phyloP scores from a whole-genome alignment of 2,113 vertebrate species.

The Geococcyx californianus region DNA sequence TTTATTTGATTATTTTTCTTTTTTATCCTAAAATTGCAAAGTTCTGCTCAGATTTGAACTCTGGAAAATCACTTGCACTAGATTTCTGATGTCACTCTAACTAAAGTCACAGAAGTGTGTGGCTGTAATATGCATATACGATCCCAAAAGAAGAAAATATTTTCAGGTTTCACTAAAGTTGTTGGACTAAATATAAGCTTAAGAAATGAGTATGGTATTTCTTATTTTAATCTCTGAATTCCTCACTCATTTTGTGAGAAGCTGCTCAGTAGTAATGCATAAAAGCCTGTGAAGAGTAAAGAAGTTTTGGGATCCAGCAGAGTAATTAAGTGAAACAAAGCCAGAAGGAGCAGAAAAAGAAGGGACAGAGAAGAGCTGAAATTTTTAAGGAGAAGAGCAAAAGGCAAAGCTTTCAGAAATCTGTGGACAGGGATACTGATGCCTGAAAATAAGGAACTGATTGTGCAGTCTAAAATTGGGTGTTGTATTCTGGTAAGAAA shows the following conservation, averaged over 20 bases:
- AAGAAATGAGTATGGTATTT: not conserved
- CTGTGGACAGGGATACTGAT: not conserved
- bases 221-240: not conserved
- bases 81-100: not conserved
- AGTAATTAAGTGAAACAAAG: not conserved
- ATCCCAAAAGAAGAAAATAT: not conserved
- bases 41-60: not conserved
- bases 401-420: not conserved
- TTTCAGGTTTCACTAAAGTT: not conserved
- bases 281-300: not conserved
- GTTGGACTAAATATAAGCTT: not conserved
- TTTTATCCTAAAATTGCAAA: not conserved
- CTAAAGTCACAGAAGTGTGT: not conserved
- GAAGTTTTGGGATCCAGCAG: not conserved
- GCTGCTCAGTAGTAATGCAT: fast-evolving
- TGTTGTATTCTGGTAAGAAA: not conserved
- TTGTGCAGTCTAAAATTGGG: not conserved
- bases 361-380: not conserved
- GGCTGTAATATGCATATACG: not conserved
- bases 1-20: not conserved
- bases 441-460: not conserved
- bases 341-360: not conserved
- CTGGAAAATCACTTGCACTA: not conserved
- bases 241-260: not conserved
- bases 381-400: not conserved